phyloP scores from a whole-genome alignment of 2,797 vertebrate species.

The Pteronotus mesoamericanus region DNA sequence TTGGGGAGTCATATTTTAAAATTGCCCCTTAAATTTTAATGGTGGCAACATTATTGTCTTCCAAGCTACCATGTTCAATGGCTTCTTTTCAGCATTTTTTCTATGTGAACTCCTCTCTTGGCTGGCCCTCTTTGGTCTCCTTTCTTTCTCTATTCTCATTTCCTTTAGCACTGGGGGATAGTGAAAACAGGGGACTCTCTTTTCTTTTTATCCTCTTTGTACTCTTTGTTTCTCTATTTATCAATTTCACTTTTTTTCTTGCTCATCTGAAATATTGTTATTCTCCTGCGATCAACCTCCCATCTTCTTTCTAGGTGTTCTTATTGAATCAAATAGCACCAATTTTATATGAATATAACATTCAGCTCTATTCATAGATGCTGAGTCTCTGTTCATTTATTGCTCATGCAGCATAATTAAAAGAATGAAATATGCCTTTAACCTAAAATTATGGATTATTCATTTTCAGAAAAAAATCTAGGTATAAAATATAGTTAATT shows the following conservation, averaged over 20 bases:
- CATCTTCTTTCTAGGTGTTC: background rate
- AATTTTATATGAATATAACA: background rate
- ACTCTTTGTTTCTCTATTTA: background rate
- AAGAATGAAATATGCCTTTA: background rate
- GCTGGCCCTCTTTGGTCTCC: background rate
- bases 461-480: conserved; percentile 8
- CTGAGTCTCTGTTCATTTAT: background rate
- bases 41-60: background rate
- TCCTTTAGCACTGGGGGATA: background rate
- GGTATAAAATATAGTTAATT: background rate
- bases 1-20: background rate
- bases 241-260: background rate
- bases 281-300: background rate
- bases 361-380: background rate
- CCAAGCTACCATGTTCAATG: background rate
- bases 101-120: background rate
- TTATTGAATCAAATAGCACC: background rate
- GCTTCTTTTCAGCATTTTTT: background rate
- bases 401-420: background rate
- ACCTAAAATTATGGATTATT: background rate
- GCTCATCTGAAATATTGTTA: background rate
- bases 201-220: background rate
- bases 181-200: rapidly evolving
- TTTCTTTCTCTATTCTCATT: background rate
- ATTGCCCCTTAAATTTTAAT: background rate